These are phyloP conservation scores for Brassicogethes aeneus DNA, from an alignment of 2,888 invertebrate genomes.

Conservation along the genomic window DNA sequence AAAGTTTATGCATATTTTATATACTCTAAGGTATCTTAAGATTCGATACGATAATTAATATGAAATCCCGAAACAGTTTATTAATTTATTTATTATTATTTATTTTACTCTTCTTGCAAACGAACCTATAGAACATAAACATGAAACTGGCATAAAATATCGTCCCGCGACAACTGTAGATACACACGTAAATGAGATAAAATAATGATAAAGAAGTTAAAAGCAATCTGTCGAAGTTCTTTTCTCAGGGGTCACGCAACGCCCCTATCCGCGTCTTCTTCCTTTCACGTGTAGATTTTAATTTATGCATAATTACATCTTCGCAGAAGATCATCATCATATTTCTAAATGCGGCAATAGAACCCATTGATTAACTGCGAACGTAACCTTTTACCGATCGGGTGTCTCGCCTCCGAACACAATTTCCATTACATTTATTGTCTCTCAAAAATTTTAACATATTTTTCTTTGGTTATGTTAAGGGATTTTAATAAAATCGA, in stretches of 20 bases:
- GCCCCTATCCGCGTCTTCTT: neutral
- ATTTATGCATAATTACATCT: constrained; percentile 24
- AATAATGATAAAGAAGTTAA: constrained; percentile 3
- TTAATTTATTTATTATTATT: too few relatives aligned
- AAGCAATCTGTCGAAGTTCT: constrained; percentile 1
- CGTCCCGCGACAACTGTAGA: neutral
- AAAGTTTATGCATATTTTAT: too few relatives aligned
- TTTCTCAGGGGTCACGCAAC: neutral
- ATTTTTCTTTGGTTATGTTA: too few relatives aligned
- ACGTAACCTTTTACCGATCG: constrained; percentile 1
- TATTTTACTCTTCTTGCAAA: too few relatives aligned
- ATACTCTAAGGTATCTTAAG: too few relatives aligned
- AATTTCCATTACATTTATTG: too few relatives aligned
- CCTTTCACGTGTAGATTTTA: constrained; percentile 16
- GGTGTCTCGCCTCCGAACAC: too few relatives aligned
- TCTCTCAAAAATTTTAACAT: too few relatives aligned
- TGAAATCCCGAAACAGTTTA: too few relatives aligned
- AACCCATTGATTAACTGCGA: constrained; percentile 9
- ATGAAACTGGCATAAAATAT: neutral
- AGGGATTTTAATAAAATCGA: too few relatives aligned
- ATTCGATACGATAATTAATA: too few relatives aligned
- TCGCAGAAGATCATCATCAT: constrained; percentile 13
- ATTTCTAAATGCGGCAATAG: constrained; percentile 8
- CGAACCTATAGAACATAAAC: neutral
- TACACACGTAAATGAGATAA: neutral